Base-by-base conservation (phyloP, 2,113 vertebrate genomes). In the Geococcyx californianus region DNA sequence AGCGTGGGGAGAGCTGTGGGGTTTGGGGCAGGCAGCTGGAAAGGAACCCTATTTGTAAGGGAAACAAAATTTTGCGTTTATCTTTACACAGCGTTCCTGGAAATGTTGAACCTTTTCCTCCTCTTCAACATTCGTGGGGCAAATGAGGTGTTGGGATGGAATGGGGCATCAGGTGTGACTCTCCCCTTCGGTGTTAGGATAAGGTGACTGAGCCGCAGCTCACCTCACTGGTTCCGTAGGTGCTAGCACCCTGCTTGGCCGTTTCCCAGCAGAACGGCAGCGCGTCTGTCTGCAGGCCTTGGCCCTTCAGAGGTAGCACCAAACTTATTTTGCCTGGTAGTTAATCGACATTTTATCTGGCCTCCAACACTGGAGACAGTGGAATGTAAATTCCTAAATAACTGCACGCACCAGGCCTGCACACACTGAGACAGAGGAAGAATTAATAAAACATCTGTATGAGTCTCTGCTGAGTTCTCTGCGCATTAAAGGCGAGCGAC, bases 311-410 rank as follows among this genome's bases (percentile, higher is more conserved):
- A 95, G 73, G 58, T 54, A 56, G 59, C n/a, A 33, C 52, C 33
- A 7, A 58, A 73, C 40, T 85, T 93, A 92, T 54, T 85, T 92
- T 94, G 68, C 0, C 0, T 82, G 56, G 58, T 90, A 87, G 72
- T 96, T 93, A 95, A 90, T 64, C 38, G 79, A 68, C 66, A 89
- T 72, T 94, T 97, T 87, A 92, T 90, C 91, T 96, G 64, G 56
- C n/a, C 60, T 96, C 54, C 90, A 91, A 95, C 77, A 79, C 95
- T 54, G 91, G 92, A 97, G 79, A 60, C 64, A 54, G 68, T 42
- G 56, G 52, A 69, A 67, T 36, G 47, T 87, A 82, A 62, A 92
- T 95, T 97, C 78, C 74, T 83, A 95, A 79, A 89, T 94, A 83
- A 95, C 75, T 77, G 52, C 63, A 60, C n/a, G n/a, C 45, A 81